Conservation (phyloP, 2,113 vertebrate species). For the Parotia lawesii region DNA sequence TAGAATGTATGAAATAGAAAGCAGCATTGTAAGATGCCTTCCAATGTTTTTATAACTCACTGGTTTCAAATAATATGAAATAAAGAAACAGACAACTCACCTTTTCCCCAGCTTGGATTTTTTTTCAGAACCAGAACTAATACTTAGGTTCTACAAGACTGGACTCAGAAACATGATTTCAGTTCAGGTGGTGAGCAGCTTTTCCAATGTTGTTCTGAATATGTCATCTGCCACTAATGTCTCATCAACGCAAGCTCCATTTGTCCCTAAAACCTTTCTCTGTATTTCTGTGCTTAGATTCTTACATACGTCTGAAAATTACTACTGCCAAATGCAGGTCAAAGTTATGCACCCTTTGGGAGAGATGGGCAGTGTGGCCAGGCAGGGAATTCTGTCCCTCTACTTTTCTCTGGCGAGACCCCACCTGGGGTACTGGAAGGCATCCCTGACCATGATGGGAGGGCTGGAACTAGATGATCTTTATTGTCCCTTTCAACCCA, state of each 20-base stretch:
- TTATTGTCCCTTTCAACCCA: neutral
- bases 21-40: neutral
- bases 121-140: neutral
- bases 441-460: neutral
- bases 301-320: neutral
- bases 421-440: neutral
- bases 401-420: neutral
- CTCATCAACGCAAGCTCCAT: accelerated
- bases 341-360: neutral
- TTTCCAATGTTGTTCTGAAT: neutral
- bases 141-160: neutral
- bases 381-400: neutral
- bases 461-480: neutral
- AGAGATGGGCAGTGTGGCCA: neutral
- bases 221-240: neutral
- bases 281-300: neutral
- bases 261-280: neutral
- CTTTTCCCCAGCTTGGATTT: neutral
- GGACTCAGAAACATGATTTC: neutral
- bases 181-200: neutral
- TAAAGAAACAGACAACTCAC: neutral
- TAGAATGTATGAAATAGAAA: neutral
- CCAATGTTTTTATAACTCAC: neutral
- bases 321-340: neutral
- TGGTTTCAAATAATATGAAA: neutral